phyloP scores from a whole-genome alignment of 1,140 invertebrate species.

The Danaus plexippus region DNA sequence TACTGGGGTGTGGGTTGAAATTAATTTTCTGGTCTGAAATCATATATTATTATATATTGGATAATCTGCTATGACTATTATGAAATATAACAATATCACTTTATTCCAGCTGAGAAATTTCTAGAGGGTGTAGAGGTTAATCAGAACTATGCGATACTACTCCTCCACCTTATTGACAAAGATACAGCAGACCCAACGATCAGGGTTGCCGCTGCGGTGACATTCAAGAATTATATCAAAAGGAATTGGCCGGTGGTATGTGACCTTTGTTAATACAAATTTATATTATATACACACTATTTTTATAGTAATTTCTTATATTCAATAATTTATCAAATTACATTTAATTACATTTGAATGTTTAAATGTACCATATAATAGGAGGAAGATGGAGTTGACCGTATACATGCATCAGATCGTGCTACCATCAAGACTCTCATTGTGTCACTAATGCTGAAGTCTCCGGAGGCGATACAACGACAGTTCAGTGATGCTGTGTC shows the following conservation, averaged over 20 bases:
- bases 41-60: background rate
- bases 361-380: slow-evolving; percentile 51
- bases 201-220: slow-evolving; percentile 89
- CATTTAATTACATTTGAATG: background rate
- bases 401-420: slow-evolving; percentile 87
- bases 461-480: slow-evolving; percentile 90
- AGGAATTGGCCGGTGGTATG: slow-evolving; percentile 93
- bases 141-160: slow-evolving; percentile 90
- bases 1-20: no score
- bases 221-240: slow-evolving; percentile 98
- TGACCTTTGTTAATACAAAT: slow-evolving; percentile 22
- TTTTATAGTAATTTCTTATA: slow-evolving; percentile 1
- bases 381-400: slow-evolving; percentile 85
- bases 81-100: slow-evolving; percentile 22
- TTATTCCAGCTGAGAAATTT: slow-evolving; percentile 89
- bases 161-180: slow-evolving; percentile 89
- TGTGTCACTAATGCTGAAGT: slow-evolving; percentile 93
- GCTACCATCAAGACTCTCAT: slow-evolving; percentile 88
- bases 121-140: slow-evolving; percentile 91
- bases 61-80: background rate
- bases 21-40: background rate
- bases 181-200: slow-evolving; percentile 84
- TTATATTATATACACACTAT: background rate
- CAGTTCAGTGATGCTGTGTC: slow-evolving; percentile 97
- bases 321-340: no score